Evolutionary conservation across 1,140 invertebrate species (phyloP).

Genomic region (Pteromalus puparum): DNA sequence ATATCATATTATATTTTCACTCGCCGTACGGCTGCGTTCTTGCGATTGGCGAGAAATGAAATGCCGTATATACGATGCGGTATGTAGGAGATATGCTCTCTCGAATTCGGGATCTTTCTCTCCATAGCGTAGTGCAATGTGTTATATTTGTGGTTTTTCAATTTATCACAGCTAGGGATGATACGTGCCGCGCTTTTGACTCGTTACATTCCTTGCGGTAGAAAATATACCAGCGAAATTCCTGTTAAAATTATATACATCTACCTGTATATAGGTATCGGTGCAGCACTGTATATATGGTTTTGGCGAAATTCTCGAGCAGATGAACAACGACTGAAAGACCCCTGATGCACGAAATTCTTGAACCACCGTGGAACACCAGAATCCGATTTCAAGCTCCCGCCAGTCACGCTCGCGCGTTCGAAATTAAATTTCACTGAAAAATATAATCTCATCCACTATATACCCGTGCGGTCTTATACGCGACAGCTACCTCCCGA

Average conservation of each 20-base stretch:
- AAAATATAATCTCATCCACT: not conserved
- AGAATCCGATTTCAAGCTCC: not conserved
- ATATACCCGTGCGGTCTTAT: not conserved
- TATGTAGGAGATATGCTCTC: not conserved
- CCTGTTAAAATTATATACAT: not conserved
- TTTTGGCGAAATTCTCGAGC: not conserved
- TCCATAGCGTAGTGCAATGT: not conserved
- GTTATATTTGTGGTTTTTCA: not conserved
- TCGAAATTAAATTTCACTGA: conserved; percentile 11
- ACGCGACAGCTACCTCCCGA: not conserved
- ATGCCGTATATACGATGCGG: not conserved
- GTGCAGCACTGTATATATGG: no score
- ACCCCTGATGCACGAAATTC: not conserved
- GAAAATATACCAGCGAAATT: not conserved
- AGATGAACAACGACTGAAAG: not conserved
- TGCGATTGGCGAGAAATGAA: not conserved
- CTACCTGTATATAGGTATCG: no score
- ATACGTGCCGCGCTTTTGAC: not conserved
- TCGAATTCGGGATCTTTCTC: not conserved
- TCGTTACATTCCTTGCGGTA: not conserved
- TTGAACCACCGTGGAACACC: not conserved
- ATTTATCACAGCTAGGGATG: not conserved
- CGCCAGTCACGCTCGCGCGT: not conserved
- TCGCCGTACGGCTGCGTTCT: not conserved
- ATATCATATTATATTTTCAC: not conserved